These are phyloP conservation scores for Cochlearius cochlearius DNA, from an alignment of 2,113 vertebrate genomes.

Conservation along the genomic window DNA sequence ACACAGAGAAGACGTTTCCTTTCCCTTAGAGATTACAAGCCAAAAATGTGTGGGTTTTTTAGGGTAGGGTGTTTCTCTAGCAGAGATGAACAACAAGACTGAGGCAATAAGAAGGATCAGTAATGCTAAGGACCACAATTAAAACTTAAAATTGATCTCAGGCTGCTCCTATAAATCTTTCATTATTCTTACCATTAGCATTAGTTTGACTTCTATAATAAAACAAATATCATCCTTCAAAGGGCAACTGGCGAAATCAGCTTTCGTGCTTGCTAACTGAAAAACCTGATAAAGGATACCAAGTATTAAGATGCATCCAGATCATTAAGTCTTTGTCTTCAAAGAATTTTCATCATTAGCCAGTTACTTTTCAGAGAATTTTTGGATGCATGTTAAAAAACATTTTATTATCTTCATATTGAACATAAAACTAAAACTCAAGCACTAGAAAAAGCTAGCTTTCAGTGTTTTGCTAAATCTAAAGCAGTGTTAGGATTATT, in stretches of 20 bases:
- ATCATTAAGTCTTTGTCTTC: neutral
- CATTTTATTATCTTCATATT: neutral
- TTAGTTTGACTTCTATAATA: neutral
- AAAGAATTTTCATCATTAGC: neutral
- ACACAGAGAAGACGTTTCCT: neutral
- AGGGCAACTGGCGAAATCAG: neutral
- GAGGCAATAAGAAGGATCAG: neutral
- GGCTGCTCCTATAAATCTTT: neutral
- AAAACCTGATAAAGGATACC: neutral
- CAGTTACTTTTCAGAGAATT: neutral
- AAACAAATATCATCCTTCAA: neutral
- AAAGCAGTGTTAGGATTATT: neutral
- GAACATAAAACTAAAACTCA: neutral
- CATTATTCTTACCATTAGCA: neutral
- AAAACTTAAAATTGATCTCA: conserved; percentile 5
- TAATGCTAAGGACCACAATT: neutral
- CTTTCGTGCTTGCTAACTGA: neutral
- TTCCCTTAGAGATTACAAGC: neutral
- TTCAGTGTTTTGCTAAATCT: neutral
- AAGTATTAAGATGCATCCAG: neutral
- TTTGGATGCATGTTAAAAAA: neutral
- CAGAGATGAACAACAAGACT: neutral
- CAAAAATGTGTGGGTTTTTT: neutral
- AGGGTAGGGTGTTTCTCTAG: neutral
- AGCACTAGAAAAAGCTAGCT: neutral